Evolutionary conservation across 2,797 vertebrate genomes (phyloP).

Genomic region (Serranus cabrilla): DNA sequence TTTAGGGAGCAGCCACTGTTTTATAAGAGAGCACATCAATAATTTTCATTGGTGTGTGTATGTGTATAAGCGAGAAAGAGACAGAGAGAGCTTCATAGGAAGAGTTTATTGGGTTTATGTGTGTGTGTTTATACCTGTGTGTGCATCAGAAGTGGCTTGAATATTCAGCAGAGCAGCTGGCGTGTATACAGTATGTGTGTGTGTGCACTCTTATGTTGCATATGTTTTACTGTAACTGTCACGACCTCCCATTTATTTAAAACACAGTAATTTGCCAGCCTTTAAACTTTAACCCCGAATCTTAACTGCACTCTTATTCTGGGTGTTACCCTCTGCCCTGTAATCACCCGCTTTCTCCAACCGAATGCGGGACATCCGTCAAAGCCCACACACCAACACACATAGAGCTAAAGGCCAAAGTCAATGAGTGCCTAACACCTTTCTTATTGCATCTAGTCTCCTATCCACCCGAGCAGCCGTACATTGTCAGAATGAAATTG

Average conservation of each 20-base stretch:
- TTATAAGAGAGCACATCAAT: conserved; percentile 88
- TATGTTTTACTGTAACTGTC: conserved; percentile 25
- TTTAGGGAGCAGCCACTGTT: conserved; percentile 85
- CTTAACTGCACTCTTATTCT: conserved; percentile 20
- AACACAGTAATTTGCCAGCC: conserved; percentile 42
- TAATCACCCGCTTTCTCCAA: conserved; percentile 27
- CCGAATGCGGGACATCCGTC: conserved; percentile 9
- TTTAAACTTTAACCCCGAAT: conserved; percentile 48
- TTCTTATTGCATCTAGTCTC: conserved; percentile 27
- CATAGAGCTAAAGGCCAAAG: conserved; percentile 52
- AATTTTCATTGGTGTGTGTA: conserved; percentile 77
- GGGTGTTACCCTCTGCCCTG: conserved; percentile 28
- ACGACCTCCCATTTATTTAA: conserved; percentile 46
- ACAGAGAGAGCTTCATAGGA: conserved; percentile 33
- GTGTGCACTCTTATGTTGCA: conserved; percentile 9
- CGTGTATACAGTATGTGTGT: not conserved
- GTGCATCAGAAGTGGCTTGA: conserved; percentile 12
- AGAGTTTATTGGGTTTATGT: conserved; percentile 72
- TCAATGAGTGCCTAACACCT: conserved; percentile 62
- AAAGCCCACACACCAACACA: conserved; percentile 4
- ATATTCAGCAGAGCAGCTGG: conserved; percentile 55
- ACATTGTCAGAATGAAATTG: conserved; percentile 75
- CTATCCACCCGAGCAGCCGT: conserved; percentile 26
- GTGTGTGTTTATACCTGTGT: conserved; percentile 42
- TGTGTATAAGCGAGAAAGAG: conserved; percentile 39